phyloP scores from a whole-genome alignment of 53 echinoderm and acorn worm genomes.

The Paelopatides confundens region DNA sequence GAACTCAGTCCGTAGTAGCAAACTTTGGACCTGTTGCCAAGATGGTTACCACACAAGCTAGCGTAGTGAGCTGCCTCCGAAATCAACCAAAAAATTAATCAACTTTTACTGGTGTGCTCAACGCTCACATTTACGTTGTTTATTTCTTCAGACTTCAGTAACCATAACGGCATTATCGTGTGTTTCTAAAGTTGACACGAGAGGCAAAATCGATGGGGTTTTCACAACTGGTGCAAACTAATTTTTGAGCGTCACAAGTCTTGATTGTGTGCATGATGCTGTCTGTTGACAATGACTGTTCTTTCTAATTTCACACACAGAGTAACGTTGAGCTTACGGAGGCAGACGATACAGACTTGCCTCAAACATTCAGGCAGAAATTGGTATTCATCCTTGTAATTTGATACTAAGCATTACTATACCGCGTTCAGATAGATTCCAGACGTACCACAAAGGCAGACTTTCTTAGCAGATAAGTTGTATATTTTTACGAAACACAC shows the following conservation, averaged over 20 bases:
- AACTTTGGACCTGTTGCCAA: constrained; percentile 32
- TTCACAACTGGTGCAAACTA: not conserved
- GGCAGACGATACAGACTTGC: not conserved
- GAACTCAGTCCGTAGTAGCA: not conserved
- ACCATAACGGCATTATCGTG: not conserved
- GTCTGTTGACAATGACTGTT: too few relatives aligned
- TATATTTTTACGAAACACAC: not conserved
- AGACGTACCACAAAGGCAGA: not conserved
- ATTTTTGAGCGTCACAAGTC: not conserved
- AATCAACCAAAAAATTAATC: constrained; percentile 22
- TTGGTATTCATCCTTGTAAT: not conserved
- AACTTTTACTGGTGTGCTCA: not conserved
- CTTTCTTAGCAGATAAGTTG: not conserved
- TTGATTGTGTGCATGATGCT: not conserved
- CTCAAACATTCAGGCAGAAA: constrained; percentile 25
- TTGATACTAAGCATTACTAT: not conserved
- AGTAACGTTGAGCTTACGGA: not conserved
- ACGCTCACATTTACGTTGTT: not conserved
- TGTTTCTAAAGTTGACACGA: not conserved
- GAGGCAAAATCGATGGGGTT: not conserved
- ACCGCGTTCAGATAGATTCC: not conserved
- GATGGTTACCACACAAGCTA: constrained; percentile 23
- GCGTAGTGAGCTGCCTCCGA: not conserved
- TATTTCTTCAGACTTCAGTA: constrained; percentile 1
- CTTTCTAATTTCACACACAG: too few relatives aligned